Percentiles rank a stretch among this genome's conserved stretches.
Conservation (phyloP, 2,113 vertebrate species). For the Neofelis nebulosa region DNA sequence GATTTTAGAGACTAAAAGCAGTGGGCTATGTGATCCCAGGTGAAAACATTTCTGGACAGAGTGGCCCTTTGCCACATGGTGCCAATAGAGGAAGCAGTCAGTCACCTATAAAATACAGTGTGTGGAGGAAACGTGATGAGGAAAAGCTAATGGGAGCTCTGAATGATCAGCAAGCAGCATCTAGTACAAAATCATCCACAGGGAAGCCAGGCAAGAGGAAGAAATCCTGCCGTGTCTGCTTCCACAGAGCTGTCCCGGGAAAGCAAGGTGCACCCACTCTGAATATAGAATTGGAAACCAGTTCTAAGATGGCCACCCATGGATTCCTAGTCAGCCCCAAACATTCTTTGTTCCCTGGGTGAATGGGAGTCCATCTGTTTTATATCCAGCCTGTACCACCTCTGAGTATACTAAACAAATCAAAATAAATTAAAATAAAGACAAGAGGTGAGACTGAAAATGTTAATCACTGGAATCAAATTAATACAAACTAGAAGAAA, state of each 20-base stretch:
- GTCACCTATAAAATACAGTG: neutral
- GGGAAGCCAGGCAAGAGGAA: constrained; percentile 23
- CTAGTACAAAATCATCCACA: constrained; percentile 12
- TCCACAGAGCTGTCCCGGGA: neutral
- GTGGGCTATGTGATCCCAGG: neutral
- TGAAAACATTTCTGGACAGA: constrained; percentile 30
- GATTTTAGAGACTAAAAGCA: neutral
- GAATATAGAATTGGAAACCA: neutral
- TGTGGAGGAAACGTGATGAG: neutral
- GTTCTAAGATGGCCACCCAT: neutral
- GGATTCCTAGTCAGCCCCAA: neutral
- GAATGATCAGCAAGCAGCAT: neutral
- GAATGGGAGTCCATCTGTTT: constrained; percentile 2
- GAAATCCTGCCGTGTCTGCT: neutral
- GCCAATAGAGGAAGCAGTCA: neutral
- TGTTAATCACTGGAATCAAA: constrained; percentile 6
- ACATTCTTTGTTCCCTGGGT: neutral
- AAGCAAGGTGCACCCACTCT: neutral
- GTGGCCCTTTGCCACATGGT: neutral
- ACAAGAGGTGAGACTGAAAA: neutral
- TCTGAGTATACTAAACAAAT: constrained; percentile 17
- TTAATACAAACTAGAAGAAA: constrained; percentile 2
- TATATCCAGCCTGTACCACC: neutral
- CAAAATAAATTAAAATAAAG: neutral
- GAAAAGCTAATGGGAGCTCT: neutral